These are phyloP conservation scores for Mellilla xanthometata DNA, from an alignment of 2,888 invertebrate genomes.

Conservation along the genomic window DNA sequence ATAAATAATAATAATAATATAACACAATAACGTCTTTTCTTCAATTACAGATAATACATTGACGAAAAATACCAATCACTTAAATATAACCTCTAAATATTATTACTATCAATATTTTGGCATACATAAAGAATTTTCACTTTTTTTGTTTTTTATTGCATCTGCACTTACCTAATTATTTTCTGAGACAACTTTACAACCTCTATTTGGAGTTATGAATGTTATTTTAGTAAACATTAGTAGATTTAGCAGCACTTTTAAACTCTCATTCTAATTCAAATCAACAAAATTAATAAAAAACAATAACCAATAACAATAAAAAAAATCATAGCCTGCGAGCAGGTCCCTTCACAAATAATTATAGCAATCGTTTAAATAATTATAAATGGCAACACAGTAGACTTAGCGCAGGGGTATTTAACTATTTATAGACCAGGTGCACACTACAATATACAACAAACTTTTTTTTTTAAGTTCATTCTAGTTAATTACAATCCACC, in stretches of 20 bases:
- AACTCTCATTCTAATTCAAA: slow-evolving; percentile 11
- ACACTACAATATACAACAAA: slow-evolving; percentile 12
- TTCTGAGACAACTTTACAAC: slow-evolving; percentile 6
- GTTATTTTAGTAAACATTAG: slow-evolving; percentile 2
- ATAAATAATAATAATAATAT: slow-evolving; percentile 8
- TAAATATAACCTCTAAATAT: slow-evolving; percentile 25
- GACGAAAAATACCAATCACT: slow-evolving; percentile 36
- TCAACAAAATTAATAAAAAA: slow-evolving; percentile 37
- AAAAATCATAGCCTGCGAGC: slow-evolving; percentile 30
- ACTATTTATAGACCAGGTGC: not conserved
- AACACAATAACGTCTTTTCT: slow-evolving; percentile 4
- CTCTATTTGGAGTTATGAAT: slow-evolving; percentile 10
- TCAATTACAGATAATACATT: slow-evolving; percentile 22
- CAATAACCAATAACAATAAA: slow-evolving; percentile 35
- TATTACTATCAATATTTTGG: slow-evolving; percentile 15
- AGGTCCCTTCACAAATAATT: slow-evolving; percentile 37
- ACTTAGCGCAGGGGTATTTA: slow-evolving; percentile 27
- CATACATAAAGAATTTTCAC: slow-evolving; percentile 1
- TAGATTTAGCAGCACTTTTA: slow-evolving; percentile 4
- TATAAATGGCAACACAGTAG: slow-evolving; percentile 41
- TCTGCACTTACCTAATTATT: slow-evolving; percentile 1
- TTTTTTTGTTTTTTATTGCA: slow-evolving; percentile 7
- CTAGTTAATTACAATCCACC: too few relatives aligned
- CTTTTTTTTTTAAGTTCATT: too few relatives aligned
- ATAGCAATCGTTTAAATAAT: slow-evolving; percentile 39